Base-by-base conservation (phyloP, 2,888 invertebrate genomes). In the Sarcophaga subvicina region DNA sequence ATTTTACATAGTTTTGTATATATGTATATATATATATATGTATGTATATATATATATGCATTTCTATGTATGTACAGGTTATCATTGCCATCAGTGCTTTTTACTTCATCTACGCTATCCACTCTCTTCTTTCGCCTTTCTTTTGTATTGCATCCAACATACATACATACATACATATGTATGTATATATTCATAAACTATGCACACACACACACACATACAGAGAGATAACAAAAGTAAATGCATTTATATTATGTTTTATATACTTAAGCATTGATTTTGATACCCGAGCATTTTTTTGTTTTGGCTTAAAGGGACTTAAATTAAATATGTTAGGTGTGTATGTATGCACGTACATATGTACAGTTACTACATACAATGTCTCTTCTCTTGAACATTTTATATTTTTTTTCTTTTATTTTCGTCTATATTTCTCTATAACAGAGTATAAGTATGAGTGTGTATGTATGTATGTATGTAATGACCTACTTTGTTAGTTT, bases 401-500 rank as follows among this genome's bases (percentile, higher is more conserved):
- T 37, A 37, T 37, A 3, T 27, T 27, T 27, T 2, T 37, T 37
- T 37, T 37, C 10, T 37, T 2, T 37, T 37, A 37, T 8, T 37
- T 37, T 37, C 37, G 8, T 37, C 8, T 8, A 37, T 37, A 37
- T 37, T 2, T 10, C 37, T 37, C 37, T 37, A 37, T 10, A 37
- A 37, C 8, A 10, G 37, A 37, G 37, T 10, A 37, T 37, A 37
- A 8, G 37, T 64, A 45, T 22, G 1, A 14, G 59, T 78, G 80
- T 88, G 88, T 87, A 88, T 88, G 88, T 86, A 70, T 87, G 72
- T 49, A 27, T 71, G 75, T 63, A 60, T 59, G 6, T 64, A 47
- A 64, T 85, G 85, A 86, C 85, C 85, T 86, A 82, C 64, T 82
- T 85, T 82, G 76, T 17, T 47, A 22, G n/a, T 62, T 62, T 62